These are phyloP conservation scores for Thumatha senex DNA, from an alignment of 2,888 invertebrate species.

Conservation along the genomic window DNA sequence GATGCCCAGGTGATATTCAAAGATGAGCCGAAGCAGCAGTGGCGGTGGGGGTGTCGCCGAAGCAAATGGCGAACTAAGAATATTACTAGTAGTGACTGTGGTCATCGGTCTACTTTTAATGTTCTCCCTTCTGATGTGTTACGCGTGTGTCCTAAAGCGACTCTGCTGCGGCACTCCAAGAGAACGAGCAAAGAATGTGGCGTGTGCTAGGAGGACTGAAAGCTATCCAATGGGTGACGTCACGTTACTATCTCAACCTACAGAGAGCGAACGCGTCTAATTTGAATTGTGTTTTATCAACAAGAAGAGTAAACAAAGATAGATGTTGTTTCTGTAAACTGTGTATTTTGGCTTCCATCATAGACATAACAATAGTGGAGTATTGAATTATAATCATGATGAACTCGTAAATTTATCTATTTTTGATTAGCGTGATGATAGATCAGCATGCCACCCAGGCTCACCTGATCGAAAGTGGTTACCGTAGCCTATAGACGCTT, in stretches of 20 bases:
- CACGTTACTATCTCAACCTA: conserved; percentile 84
- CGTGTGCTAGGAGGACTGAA: conserved; percentile 68
- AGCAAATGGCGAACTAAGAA: conserved; percentile 82
- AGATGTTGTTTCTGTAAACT: neutral
- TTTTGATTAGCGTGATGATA: too few relatives aligned
- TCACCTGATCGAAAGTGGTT: too few relatives aligned
- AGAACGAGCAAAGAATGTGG: conserved; percentile 69
- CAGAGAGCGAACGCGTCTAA: conserved; percentile 82
- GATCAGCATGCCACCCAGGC: too few relatives aligned
- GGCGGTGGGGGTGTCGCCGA: conserved; percentile 61
- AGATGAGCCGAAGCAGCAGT: conserved; percentile 68
- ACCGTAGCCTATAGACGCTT: too few relatives aligned
- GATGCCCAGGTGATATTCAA: conserved; percentile 34
- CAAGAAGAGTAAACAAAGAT: neutral
- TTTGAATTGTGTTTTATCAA: neutral
- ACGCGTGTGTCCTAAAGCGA: conserved; percentile 86
- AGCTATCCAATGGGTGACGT: conserved; percentile 85
- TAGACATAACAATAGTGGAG: too few relatives aligned
- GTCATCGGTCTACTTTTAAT: conserved; percentile 84
- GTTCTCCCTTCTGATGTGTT: conserved; percentile 85
- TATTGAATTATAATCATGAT: too few relatives aligned
- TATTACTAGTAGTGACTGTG: conserved; percentile 84
- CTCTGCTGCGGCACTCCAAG: conserved; percentile 84
- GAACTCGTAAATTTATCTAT: too few relatives aligned
- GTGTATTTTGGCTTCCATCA: too few relatives aligned